phyloP scores from a whole-genome alignment of 1,140 invertebrate species.

The Penaeus indicus region DNA sequence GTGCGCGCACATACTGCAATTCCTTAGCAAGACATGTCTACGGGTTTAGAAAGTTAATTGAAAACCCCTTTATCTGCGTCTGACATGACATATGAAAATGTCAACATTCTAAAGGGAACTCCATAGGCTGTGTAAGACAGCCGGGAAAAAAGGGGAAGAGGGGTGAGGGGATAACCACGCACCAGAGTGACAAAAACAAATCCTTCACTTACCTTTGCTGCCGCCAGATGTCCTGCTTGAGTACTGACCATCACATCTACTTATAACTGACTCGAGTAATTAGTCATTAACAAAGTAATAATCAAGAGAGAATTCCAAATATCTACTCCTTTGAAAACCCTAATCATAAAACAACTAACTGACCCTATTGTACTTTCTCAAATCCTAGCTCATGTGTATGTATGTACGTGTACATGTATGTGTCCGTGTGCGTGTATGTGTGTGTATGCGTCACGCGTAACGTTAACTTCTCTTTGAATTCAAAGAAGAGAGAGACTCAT shows the following conservation, averaged over 20 bases:
- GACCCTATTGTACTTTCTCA: too few species aligned
- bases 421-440: conserved; percentile 12
- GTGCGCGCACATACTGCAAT: too few species aligned
- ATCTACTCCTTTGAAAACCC: too few species aligned
- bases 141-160: too few species aligned
- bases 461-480: neutral
- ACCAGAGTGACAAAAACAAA: conserved; percentile 50
- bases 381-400: neutral
- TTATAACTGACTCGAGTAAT: conserved; percentile 46
- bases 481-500: neutral
- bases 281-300: conserved; percentile 34
- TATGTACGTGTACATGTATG: conserved; percentile 54
- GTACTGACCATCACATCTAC: conserved; percentile 56
- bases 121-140: neutral
- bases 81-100: neutral
- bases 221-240: neutral
- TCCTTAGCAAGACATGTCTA: too few species aligned
- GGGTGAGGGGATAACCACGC: neutral
- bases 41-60: too few species aligned
- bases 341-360: too few species aligned
- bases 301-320: neutral
- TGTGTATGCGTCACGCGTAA: conserved; percentile 1
- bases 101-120: neutral
- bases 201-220: conserved; percentile 53
- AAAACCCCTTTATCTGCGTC: too few species aligned